Conservation (phyloP, 2,888 invertebrate species). For the Dynastes grantii region DNA sequence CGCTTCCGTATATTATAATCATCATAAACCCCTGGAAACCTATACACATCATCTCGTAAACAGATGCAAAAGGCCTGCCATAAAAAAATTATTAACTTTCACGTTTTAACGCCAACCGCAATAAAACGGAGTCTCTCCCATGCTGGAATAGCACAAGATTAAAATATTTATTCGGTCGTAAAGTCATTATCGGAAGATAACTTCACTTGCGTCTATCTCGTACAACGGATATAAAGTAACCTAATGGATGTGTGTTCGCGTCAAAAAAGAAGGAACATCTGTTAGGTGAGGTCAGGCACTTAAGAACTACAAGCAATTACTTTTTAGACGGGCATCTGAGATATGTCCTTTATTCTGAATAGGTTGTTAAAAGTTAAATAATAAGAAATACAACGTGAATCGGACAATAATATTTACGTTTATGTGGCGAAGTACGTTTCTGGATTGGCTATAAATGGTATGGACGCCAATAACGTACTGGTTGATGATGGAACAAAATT, state of each 20-base stretch:
- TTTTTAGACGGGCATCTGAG: constrained; percentile 32
- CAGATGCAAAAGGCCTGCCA: constrained; percentile 39
- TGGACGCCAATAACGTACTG: no score
- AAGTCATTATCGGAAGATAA: constrained; percentile 50
- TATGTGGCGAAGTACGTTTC: neutral
- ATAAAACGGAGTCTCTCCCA: constrained; percentile 47
- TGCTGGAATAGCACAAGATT: constrained; percentile 43
- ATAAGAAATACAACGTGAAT: constrained; percentile 2
- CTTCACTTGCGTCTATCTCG: constrained; percentile 48
- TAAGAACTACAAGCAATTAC: constrained; percentile 34
- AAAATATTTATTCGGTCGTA: constrained; percentile 50
- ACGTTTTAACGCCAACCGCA: constrained; percentile 46
- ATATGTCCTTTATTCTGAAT: constrained; percentile 28
- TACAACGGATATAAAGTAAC: constrained; percentile 49
- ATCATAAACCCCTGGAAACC: constrained; percentile 33
- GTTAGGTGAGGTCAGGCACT: constrained; percentile 51
- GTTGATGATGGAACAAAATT: no score
- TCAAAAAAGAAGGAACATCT: constrained; percentile 46
- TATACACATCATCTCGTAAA: constrained; percentile 32
- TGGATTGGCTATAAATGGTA: constrained; percentile 1
- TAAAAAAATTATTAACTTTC: constrained; percentile 50
- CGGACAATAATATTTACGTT: neutral
- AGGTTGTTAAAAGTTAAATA: constrained; percentile 27
- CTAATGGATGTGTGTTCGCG: constrained; percentile 44
- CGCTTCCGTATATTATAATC: constrained; percentile 43